Conservation (phyloP, 1,140 invertebrate genomes). For the Sinonovacula constricta region DNA sequence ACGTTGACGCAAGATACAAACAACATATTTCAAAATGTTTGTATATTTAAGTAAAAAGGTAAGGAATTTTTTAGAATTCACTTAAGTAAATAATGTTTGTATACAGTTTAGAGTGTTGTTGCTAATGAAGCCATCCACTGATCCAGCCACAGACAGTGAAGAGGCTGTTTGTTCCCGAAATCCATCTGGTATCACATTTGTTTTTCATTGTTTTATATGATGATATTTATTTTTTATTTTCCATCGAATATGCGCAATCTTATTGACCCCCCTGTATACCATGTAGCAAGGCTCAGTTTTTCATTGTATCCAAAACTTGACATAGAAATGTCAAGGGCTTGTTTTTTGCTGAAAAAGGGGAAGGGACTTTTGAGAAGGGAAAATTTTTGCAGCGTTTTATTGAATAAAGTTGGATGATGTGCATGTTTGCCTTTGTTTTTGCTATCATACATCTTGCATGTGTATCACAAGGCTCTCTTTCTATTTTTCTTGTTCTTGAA, state of each 20-base stretch:
- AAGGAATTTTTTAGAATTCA: slow-evolving; percentile 51
- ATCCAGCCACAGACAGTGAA: no score
- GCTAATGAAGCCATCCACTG: slow-evolving; percentile 57
- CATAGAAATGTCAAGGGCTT: no score
- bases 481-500: no score
- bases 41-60: slow-evolving; percentile 92
- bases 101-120: no score
- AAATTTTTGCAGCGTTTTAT: no score
- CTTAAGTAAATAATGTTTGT: slow-evolving; percentile 22
- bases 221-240: background rate
- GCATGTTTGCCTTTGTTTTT: no score
- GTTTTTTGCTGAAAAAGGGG: no score
- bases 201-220: background rate
- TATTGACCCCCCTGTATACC: background rate
- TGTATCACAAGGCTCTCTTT: no score
- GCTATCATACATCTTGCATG: no score
- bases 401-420: no score
- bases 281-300: background rate
- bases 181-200: background rate
- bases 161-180: background rate
- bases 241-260: background rate
- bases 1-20: no score
- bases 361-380: no score
- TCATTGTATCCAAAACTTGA: slow-evolving; percentile 4
- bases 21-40: slow-evolving; percentile 87